These are phyloP conservation scores for Mionectes macconnelli DNA, from an alignment of 2,113 vertebrate genomes.

Conservation along the genomic window DNA sequence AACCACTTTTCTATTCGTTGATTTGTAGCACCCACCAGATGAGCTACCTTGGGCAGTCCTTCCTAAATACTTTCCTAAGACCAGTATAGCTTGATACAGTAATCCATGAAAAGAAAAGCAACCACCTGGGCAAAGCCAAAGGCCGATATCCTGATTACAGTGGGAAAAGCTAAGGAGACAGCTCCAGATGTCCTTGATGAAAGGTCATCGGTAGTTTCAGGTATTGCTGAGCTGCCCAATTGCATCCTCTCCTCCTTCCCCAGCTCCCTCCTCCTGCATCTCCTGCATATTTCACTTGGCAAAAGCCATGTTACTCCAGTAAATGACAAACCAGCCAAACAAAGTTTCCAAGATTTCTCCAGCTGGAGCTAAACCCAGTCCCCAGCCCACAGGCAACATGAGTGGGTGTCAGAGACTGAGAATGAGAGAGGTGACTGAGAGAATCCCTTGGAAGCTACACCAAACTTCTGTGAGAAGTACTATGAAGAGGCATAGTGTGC, in stretches of 20 bases:
- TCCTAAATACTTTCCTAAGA: not conserved
- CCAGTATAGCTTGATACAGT: not conserved
- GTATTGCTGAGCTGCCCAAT: not conserved
- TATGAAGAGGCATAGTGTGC: not conserved
- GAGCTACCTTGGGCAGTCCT: not conserved
- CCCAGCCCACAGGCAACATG: not conserved
- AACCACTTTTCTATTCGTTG: too few species aligned
- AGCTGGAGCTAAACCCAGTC: not conserved
- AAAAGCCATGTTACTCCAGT: not conserved
- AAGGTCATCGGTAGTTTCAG: not conserved
- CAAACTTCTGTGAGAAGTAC: not conserved
- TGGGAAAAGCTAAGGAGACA: not conserved
- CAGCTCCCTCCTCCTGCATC: not conserved
- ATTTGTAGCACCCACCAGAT: not conserved
- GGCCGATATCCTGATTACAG: not conserved
- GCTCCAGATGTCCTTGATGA: not conserved
- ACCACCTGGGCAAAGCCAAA: not conserved
- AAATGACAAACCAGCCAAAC: not conserved
- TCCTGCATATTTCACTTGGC: not conserved
- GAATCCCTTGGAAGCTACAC: not conserved
- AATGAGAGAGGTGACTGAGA: not conserved
- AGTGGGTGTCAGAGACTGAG: not conserved
- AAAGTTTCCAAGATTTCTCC: not conserved
- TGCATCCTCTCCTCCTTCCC: not conserved
- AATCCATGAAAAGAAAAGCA: not conserved